phyloP scores from a whole-genome alignment of 2,888 invertebrate species.

The Tetramorium bicarinatum region DNA sequence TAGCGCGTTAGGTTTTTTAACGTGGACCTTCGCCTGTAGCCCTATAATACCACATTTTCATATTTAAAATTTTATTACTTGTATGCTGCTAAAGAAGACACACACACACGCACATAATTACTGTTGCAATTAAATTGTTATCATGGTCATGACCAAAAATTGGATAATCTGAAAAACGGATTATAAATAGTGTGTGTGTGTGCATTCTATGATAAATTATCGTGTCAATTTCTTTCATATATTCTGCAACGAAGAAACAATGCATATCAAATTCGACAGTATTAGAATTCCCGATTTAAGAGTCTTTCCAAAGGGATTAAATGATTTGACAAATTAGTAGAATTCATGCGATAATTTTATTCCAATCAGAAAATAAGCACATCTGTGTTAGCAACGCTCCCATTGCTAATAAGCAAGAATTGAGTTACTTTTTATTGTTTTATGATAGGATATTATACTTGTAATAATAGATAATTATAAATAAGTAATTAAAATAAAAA shows the following conservation, averaged over 20 bases:
- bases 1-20: too few species aligned
- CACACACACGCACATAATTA: not conserved
- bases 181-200: slow-evolving; percentile 59
- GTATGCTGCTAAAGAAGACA: too few species aligned
- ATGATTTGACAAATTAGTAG: not conserved
- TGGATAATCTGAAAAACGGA: slow-evolving; percentile 68
- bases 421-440: too few species aligned
- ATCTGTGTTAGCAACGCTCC: too few species aligned
- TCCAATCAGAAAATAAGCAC: not conserved
- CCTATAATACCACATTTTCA: too few species aligned
- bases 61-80: too few species aligned
- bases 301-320: not conserved
- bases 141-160: slow-evolving; percentile 42
- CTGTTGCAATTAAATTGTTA: slow-evolving; percentile 18
- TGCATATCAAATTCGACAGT: not conserved
- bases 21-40: too few species aligned
- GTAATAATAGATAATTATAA: too few species aligned
- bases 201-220: not conserved
- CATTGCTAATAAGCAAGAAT: not conserved
- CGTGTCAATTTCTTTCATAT: not conserved
- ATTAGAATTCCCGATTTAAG: slow-evolving; percentile 14
- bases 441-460: too few species aligned
- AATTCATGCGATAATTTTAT: not conserved
- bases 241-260: not conserved
- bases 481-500: too few species aligned